Percentiles rank a stretch among this genome's conserved stretches.
These are phyloP conservation scores for Eurois occulta DNA, from an alignment of 2,888 invertebrate genomes.

Conservation along the genomic window DNA sequence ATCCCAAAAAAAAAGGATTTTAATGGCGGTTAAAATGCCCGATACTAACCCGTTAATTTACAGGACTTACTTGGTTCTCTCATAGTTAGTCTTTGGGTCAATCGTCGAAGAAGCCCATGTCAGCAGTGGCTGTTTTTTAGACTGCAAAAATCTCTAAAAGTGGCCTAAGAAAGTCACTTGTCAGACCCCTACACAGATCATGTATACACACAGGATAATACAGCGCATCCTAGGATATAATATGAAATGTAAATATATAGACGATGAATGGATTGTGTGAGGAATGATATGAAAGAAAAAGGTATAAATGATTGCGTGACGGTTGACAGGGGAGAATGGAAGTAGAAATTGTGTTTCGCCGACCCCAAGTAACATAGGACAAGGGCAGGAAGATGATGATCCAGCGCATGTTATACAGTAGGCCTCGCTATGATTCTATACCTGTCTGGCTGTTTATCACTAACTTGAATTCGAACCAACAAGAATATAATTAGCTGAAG, in stretches of 20 bases:
- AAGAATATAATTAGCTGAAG: neutral
- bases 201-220: too few relatives aligned
- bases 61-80: neutral
- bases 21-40: neutral
- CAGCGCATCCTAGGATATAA: too few relatives aligned
- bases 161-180: neutral
- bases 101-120: neutral
- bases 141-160: neutral
- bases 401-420: fast-evolving
- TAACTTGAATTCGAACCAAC: neutral
- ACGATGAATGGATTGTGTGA: too few relatives aligned
- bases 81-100: neutral
- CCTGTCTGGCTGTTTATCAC: neutral
- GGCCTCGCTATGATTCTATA: too few relatives aligned
- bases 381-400: too few relatives aligned
- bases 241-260: too few relatives aligned
- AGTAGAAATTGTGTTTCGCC: too few relatives aligned
- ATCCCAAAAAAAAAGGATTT: too few relatives aligned
- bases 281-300: too few relatives aligned
- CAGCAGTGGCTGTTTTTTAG: neutral
- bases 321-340: too few relatives aligned
- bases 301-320: too few relatives aligned
- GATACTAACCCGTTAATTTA: neutral
- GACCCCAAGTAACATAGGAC: too few relatives aligned
- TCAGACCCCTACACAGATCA: neutral